Base-by-base conservation (phyloP, 2,888 invertebrate genomes). In the Branchipolynoe longqiensis region DNA sequence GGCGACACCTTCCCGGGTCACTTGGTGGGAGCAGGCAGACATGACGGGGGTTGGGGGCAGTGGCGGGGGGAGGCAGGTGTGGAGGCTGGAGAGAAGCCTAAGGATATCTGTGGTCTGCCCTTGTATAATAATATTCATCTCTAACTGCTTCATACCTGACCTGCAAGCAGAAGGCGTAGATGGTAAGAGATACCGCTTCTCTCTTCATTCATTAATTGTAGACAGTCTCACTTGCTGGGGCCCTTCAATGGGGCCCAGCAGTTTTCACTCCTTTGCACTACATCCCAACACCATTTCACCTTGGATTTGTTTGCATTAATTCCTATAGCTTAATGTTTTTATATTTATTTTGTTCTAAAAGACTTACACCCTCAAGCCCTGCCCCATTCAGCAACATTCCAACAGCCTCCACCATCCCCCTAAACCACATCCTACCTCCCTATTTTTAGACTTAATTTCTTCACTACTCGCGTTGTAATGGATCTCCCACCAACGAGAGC, bases 101-200 rank as follows among this genome's bases (percentile, higher is more conserved):
- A n/a, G n/a, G n/a, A n/a, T n/a, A n/a, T n/a, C n/a, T n/a, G n/a
- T n/a, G n/a, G n/a, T n/a, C n/a, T n/a, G n/a, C n/a, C n/a, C n/a
- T n/a, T n/a, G n/a, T n/a, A n/a, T n/a, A n/a, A 28, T 78, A 78
- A 78, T 78, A 48, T 48, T 78, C 78, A 31, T 78, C 48, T 78
- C 78, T 78, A 78, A 78, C 41, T 78, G 78, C 78, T 78, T 78
- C 78, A 78, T 78, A 78, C 48, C 78, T 48, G 41, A 41, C 78
- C 28, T 28, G 78, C 78, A 28, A 78, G 78, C 78, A 78, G 78
- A 78, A 54, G 78, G 78, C 48, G 78, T 78, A 25, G 78, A 78
- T 78, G 78, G 78, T 78, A 78, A 78, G 78, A 78, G 78, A 78
- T 78, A 54, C 54, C 12, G 48, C 78, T 78, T 78, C 78, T 36